Evolutionary conservation across 2,888 invertebrate genomes (phyloP).

Genomic region (Pteria penguin): DNA sequence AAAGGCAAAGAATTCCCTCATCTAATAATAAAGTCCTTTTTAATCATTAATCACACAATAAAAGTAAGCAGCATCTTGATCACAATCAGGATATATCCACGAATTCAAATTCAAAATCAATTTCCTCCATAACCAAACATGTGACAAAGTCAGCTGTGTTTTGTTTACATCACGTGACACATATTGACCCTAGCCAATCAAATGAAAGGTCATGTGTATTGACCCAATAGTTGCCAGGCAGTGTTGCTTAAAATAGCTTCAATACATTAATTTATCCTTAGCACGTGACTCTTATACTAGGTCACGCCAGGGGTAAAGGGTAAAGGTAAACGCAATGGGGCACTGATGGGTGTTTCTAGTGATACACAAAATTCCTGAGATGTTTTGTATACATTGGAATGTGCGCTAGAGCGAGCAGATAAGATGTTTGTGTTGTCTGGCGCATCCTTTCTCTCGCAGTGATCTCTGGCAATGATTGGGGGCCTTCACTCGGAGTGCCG

Average conservation of each 20-base stretch:
- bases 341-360: background rate
- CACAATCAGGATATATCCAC: too few species aligned
- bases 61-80: too few species aligned
- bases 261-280: background rate
- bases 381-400: background rate
- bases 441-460: background rate
- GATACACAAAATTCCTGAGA: background rate
- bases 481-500: too few species aligned
- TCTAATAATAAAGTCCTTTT: background rate
- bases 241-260: conserved; percentile 35
- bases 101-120: too few species aligned
- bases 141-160: conserved; percentile 69
- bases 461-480: too few species aligned
- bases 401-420: background rate
- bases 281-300: background rate
- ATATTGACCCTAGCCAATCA: conserved; percentile 31
- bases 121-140: too few species aligned
- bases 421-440: background rate
- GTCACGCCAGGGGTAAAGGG: background rate
- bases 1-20: background rate
- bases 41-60: too few species aligned
- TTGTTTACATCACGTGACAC: conserved; percentile 71
- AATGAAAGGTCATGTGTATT: conserved; percentile 41
- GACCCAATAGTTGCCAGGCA: conserved; percentile 50
- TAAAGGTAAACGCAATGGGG: background rate